A percentile compares a stretch with the other conserved stretches of the same genome.
Conservation (phyloP, 2,113 vertebrate species). For the Sinocyclocheilus anophthalmus region DNA sequence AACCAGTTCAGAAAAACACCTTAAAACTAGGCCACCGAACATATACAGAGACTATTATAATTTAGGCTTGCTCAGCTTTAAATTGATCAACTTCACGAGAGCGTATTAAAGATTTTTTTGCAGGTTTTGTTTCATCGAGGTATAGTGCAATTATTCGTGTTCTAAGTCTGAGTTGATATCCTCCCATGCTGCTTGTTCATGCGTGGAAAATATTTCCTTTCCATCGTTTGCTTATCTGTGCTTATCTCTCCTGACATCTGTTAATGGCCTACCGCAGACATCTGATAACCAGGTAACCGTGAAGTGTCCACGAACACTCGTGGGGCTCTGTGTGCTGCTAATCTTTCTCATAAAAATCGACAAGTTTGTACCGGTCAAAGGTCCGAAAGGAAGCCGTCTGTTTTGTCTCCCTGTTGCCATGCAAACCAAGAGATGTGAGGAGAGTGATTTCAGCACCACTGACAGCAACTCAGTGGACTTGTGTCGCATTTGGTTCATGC, state of each 20-base stretch:
- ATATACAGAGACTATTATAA: not conserved
- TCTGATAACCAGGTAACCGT: constrained; percentile 59
- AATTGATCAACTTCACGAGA: not conserved
- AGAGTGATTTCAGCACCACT: constrained; percentile 62
- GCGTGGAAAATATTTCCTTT: constrained; percentile 53
- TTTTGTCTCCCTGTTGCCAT: constrained; percentile 52
- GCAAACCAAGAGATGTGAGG: constrained; percentile 34
- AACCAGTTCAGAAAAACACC: not conserved
- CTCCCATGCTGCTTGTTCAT: constrained; percentile 33
- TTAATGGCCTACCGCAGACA: constrained; percentile 46
- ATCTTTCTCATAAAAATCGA: constrained; percentile 55
- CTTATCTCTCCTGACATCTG: constrained; percentile 58
- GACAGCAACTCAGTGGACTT: constrained; percentile 52
- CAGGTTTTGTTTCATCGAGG: not conserved
- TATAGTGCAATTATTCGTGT: not conserved
- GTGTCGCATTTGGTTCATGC: not conserved
- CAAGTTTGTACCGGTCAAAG: constrained; percentile 54
- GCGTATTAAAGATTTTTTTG: not conserved
- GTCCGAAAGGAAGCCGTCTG: constrained; percentile 40
- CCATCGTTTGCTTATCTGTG: constrained; percentile 53
- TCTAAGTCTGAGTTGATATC: not conserved
- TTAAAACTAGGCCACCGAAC: not conserved
- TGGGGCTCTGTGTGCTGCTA: constrained; percentile 37
- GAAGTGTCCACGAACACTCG: constrained; percentile 47
- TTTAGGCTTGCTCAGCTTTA: not conserved